Conservation (phyloP, 2,888 invertebrate genomes). For the Ochlodes sylvanus region DNA sequence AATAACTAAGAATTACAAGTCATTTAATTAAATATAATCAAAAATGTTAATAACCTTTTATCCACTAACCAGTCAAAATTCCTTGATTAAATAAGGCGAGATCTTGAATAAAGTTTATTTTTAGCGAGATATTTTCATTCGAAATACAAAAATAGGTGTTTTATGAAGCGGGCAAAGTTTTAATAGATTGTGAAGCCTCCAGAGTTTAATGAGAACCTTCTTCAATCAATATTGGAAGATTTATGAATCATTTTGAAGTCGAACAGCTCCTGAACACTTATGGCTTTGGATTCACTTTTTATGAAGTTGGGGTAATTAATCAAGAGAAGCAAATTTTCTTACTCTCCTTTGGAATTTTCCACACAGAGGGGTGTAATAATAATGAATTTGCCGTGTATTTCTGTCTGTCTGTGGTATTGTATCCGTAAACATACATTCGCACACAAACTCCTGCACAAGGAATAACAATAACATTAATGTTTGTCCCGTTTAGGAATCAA, state of each 20-base stretch:
- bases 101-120: conserved; percentile 16
- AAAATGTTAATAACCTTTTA: not conserved
- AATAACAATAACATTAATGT: no score
- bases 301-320: not conserved
- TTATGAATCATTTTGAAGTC: conserved; percentile 13
- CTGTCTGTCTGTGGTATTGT: no score
- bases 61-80: not conserved
- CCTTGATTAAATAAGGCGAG: not conserved
- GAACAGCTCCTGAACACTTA: no score
- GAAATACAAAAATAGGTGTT: conserved; percentile 28
- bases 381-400: no score
- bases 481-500: no score
- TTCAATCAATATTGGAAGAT: conserved; percentile 16
- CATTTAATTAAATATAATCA: no score
- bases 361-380: no score
- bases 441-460: no score
- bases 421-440: no score
- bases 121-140: conserved; percentile 17
- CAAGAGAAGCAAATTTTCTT: not conserved
- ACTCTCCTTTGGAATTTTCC: no score
- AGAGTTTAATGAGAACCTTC: conserved; percentile 25
- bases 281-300: not conserved
- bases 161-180: conserved; percentile 21
- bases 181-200: conserved; percentile 23
- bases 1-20: no score